Evolutionary conservation across 2,888 invertebrate species (phyloP), one percentile per base, ranked within the genome.

Genomic region (Eledona agricola): DNA sequence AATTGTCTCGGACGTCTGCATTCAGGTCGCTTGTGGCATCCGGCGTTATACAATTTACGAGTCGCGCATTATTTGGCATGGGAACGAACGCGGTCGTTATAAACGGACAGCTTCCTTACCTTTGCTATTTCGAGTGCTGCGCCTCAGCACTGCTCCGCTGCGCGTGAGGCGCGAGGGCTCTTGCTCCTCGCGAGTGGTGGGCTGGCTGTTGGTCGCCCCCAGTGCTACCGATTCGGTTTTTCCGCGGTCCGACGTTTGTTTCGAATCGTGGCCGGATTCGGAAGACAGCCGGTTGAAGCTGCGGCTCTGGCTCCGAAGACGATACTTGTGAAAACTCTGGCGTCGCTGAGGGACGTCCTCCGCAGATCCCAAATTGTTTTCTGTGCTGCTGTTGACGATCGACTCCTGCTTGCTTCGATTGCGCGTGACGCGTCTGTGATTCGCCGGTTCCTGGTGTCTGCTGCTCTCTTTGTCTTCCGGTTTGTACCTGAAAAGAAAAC

Each of bases 111-210:
- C 7, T 2, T n/a, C 47, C 43, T 57, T 64, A 76, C 76, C 76
- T 74, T 75, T 77, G 70, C 78, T 77, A 71, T 73, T 76, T 62
- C 79, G 79, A 73, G 79, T 80, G 77, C 77, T 78, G 65, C 78
- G 76, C 63, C 78, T 74, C 64, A 77, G 67, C 66, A 76, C 76
- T 63, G 76, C 74, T 59, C 75, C 77, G 65, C 75, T 75, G 53
- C 75, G 81, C 70, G 81, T 79, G 75, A 82, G 81, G 67, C 82
- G 81, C 54, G 73, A 68, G 70, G 80, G 80, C 75, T 82, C 81
- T 55, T 71, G 57, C 34, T 59, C 59, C 57, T 60, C 60, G 56
- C 62, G 59, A 42, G 72, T 62, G 32, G 58, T 60, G 23, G 63
- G 69, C 64, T 57, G 71, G 73, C 79, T 69, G 70, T 76, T 66